Evolutionary conservation across 2,113 vertebrate species (phyloP).

Genomic region (Puffinus mauretanicus): DNA sequence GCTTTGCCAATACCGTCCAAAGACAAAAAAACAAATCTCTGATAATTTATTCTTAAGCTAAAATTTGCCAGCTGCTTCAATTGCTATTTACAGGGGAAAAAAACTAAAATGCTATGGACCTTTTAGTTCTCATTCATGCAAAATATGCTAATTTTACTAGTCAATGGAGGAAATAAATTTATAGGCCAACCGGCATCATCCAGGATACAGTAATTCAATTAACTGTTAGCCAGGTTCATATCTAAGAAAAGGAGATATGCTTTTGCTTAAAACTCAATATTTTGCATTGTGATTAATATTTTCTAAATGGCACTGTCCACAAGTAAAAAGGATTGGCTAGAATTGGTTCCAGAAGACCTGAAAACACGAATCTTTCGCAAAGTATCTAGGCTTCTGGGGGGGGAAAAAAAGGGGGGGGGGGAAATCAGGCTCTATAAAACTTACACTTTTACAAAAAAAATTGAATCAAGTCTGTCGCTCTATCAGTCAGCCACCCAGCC

Average conservation of each 20-base stretch:
- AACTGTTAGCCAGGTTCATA: not conserved
- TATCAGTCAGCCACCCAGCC: not conserved
- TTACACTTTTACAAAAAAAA: not conserved
- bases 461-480: not conserved
- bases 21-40: slow-evolving; percentile 2
- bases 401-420: too few relatives aligned
- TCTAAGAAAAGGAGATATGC: not conserved
- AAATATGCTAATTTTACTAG: not conserved
- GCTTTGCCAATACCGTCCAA: not conserved
- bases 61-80: slow-evolving; percentile 20
- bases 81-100: not conserved
- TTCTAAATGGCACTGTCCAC: not conserved
- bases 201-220: not conserved
- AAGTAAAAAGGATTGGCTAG: not conserved
- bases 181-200: not conserved
- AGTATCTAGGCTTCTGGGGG: not conserved
- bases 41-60: not conserved
- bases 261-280: not conserved
- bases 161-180: not conserved
- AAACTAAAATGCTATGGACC: not conserved
- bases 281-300: not conserved
- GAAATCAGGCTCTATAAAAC: not conserved
- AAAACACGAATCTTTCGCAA: not conserved
- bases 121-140: not conserved
- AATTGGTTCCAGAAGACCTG: not conserved